Evolutionary conservation across 2,113 vertebrate genomes (phyloP), one percentile per base, ranked within the genome.

Genomic region (Strix aluco): DNA sequence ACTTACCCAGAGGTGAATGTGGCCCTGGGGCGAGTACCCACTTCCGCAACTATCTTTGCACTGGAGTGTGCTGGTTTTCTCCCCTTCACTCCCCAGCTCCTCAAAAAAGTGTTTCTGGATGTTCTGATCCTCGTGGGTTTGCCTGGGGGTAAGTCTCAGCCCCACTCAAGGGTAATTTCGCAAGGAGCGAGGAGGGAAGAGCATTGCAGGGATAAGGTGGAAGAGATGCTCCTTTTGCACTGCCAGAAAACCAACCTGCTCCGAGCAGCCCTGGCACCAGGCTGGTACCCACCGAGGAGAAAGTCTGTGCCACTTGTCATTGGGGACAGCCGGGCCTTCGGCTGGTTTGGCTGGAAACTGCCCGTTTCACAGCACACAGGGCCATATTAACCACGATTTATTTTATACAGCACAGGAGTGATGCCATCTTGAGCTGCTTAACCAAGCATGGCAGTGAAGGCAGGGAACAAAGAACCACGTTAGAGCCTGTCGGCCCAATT

Each of bases 351-450:
- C 34, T 72, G 79, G 21, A 13, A 16, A 7, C 13, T 11, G 81
- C 42, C 25, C 14, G 0, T 10, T n/a, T 16, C 46, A 7, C 5
- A 4, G 72, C 8, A 4, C 23, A 7, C 2, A 0, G 2, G 6
- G 34, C 34, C 21, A 0, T 26, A 20, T 15, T 19, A 38, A 40
- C 47, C 32, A 11, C 0, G 0, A 2, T 19, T 71, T 30, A 30
- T 13, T 90, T 38, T 5, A 5, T 30, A 4, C 1, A 19, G 69
- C 30, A 15, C 18, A 10, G 66, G 52, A 69, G 20, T 3, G 44
- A 85, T 74, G 55, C 18, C 44, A 12, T 32, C 49, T 23, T 9
- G 34, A 75, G 34, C 23, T 40, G 63, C 34, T 72, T 38, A 54
- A 65, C 49, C 46, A 61, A 27, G 32, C 66, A 3, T 2, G 57